Evolutionary conservation across 1,140 invertebrate species (phyloP).

Genomic region (Caerostris extrusa): DNA sequence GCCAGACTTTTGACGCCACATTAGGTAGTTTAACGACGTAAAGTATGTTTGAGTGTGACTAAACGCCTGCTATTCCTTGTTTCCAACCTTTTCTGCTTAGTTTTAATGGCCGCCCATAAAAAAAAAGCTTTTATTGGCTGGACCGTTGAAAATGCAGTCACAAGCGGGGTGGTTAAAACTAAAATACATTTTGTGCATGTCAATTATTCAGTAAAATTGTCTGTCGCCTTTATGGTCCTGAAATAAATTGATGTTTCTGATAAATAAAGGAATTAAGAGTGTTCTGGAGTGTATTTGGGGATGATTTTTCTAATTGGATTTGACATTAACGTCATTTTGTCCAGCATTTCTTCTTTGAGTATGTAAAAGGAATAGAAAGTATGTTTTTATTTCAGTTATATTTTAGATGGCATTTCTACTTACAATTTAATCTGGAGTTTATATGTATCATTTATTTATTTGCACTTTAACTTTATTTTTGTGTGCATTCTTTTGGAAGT

Average conservation of each 20-base stretch:
- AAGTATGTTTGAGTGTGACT: slow-evolving; percentile 16
- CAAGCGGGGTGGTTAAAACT: neutral
- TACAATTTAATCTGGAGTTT: too few species aligned
- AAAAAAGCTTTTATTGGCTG: slow-evolving; percentile 34
- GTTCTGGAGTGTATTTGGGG: too few species aligned
- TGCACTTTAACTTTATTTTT: too few species aligned
- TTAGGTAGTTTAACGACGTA: slow-evolving; percentile 42
- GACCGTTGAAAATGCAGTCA: neutral
- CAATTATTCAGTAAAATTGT: slow-evolving; percentile 16
- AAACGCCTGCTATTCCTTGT: slow-evolving; percentile 47
- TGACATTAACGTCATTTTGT: neutral
- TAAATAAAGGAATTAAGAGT: neutral
- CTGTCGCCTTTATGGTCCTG: neutral
- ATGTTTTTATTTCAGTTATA: too few species aligned
- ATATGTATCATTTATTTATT: too few species aligned
- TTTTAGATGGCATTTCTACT: too few species aligned
- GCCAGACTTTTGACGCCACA: slow-evolving; percentile 17
- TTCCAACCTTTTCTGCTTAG: neutral
- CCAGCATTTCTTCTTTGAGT: neutral
- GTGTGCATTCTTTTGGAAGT: too few species aligned
- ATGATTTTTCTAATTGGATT: neutral
- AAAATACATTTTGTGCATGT: slow-evolving; percentile 12
- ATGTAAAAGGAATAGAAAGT: too few species aligned
- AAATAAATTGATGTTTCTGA: neutral
- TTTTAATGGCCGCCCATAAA: slow-evolving; percentile 29